phyloP scores from a whole-genome alignment of 2,797 vertebrate species.

The Crocodylus rhombifer region DNA sequence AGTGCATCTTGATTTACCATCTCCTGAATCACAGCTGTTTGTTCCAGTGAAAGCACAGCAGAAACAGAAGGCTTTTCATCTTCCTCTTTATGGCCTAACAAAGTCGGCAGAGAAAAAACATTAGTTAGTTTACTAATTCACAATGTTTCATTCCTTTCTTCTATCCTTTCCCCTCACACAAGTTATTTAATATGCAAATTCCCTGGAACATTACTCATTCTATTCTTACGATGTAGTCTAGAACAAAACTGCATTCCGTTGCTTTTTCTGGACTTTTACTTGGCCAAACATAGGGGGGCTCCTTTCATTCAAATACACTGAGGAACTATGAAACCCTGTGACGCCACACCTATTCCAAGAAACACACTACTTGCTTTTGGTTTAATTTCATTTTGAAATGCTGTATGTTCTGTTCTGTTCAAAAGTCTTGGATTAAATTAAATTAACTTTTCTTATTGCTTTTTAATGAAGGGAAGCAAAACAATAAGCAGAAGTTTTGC shows the following conservation, averaged over 20 bases:
- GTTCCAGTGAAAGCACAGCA: conserved; percentile 79
- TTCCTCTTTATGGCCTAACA: conserved; percentile 88
- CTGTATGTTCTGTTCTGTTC: not conserved
- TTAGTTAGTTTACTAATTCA: not conserved
- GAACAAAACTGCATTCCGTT: not conserved
- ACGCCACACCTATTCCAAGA: not conserved
- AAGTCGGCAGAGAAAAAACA: conserved; percentile 1
- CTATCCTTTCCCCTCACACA: not conserved
- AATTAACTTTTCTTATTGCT: not conserved
- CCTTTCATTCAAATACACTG: not conserved
- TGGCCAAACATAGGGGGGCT: not conserved
- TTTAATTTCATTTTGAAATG: no score
- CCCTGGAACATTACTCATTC: not conserved
- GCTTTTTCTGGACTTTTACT: not conserved
- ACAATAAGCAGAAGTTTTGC: not conserved
- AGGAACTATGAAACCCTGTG: not conserved
- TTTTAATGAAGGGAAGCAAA: not conserved
- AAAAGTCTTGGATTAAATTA: not conserved
- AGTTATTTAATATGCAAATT: fast-evolving
- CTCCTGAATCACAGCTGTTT: conserved; percentile 80
- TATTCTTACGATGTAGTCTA: not conserved
- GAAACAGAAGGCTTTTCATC: conserved; percentile 82
- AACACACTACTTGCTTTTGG: not conserved
- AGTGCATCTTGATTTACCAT: conserved; percentile 78
- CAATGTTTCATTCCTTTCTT: not conserved